phyloP scores from a whole-genome alignment of 1,140 invertebrate genomes.

The Lasioglossum albipes region DNA sequence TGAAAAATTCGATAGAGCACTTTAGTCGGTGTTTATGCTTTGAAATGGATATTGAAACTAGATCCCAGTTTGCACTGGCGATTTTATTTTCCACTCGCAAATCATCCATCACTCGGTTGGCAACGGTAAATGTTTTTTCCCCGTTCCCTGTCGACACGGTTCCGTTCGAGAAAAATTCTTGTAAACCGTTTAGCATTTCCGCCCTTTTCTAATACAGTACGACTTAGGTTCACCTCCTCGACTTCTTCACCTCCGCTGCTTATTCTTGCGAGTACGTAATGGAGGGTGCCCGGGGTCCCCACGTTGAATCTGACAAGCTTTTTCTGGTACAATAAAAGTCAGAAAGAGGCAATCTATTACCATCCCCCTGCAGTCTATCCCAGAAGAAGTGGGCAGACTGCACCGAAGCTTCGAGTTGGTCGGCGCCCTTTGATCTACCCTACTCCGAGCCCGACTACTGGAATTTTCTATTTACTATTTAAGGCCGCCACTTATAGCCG shows the following conservation, averaged over 20 bases:
- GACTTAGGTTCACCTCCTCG: constrained; percentile 19
- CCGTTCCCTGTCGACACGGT: constrained; percentile 2
- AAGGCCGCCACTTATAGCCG: constrained; percentile 63
- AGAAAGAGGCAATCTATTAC: constrained; percentile 70
- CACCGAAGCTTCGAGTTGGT: constrained; percentile 49
- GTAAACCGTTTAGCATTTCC: constrained; percentile 45
- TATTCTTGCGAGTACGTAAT: constrained; percentile 34
- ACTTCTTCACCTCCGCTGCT: constrained; percentile 23
- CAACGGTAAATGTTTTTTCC: neutral
- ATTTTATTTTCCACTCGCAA: neutral
- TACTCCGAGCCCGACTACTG: constrained; percentile 66
- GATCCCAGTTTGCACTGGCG: neutral
- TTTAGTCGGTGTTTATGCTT: neutral
- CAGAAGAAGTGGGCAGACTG: constrained; percentile 47
- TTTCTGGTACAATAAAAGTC: constrained; percentile 71
- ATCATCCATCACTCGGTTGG: neutral
- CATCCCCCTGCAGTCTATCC: constrained; percentile 51
- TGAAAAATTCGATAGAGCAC: neutral
- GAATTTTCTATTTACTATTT: constrained; percentile 75
- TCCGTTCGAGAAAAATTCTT: constrained; percentile 37
- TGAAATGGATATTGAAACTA: neutral
- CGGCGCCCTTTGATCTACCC: constrained; percentile 65
- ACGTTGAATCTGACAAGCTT: constrained; percentile 66
- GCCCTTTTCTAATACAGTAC: constrained; percentile 10
- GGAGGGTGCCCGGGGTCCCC: constrained; percentile 34